Evolutionary conservation across 2,113 vertebrate species (phyloP), one percentile per base, ranked within the genome.

Genomic region (Ailurus styani): DNA sequence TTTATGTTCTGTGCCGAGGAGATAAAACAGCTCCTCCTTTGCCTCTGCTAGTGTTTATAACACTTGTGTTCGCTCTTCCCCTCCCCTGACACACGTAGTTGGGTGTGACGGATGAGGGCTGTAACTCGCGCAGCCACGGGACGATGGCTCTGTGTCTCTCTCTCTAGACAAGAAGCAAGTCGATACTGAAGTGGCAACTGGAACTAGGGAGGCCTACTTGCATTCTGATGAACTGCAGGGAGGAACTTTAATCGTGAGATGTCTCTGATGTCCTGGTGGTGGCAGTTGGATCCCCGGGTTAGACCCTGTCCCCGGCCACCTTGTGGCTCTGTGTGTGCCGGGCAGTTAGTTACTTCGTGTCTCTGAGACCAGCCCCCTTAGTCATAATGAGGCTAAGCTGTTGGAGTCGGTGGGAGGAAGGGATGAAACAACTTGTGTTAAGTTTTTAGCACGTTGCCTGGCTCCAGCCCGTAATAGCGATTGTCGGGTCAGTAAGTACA

Each of bases 11-110:
- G 93, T 64, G 55, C 95, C 18, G 68, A 93, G 82, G 96, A 97
- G 97, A 98, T 96, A 97, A 98, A 98, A 89, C 14, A 82, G 92
- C 82, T 97, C 82, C 93, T 90, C 91, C 9, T 88, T 98, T 55
- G 1, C 89, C 78, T 70, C 25, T 64, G 79, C 87, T 72, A 68
- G 42, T 0, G 0, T 88, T 90, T n/a, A n/a, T 88, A 70, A 88
- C 73, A 1, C 93, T 98, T 96, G 95, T 85, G 96, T 97, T 87
- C 89, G 55, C 0, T 17, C 57, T 11, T 89, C 73, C 96, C 78
- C 47, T 97, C 77, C 82, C 83, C 18, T 54, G 87, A 75, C 27
- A 55, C 50, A 83, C 15, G 1, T 21, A 81, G 73, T 84, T 66
- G 86, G 94, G 66, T 84, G 64, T 98, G 98, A 97, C 75, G 13